These are phyloP conservation scores for Hermaeophaga mercurialis DNA, from an alignment of 2,888 invertebrate genomes.

Conservation along the genomic window DNA sequence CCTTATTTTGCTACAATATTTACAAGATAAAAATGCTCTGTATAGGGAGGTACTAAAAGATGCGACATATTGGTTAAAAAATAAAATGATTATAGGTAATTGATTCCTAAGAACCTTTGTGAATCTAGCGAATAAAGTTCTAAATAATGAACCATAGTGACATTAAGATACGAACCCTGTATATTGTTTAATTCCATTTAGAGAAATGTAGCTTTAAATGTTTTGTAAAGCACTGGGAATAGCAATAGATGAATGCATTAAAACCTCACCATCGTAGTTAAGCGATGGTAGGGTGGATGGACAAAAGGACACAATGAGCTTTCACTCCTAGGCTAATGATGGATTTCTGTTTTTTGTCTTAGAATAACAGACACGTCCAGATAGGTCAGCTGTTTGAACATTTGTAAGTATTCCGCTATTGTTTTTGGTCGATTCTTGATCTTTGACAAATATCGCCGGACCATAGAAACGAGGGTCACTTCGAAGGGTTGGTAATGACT, in stretches of 20 bases:
- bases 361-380: conserved; percentile 36
- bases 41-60: too few relatives aligned
- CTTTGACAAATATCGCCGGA: conserved; percentile 33
- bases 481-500: background rate
- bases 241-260: conserved; percentile 35
- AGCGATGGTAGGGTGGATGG: conserved; percentile 36
- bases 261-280: conserved; percentile 16
- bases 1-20: too few relatives aligned
- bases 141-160: too few relatives aligned
- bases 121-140: too few relatives aligned
- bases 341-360: conserved; percentile 50
- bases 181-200: too few relatives aligned
- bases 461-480: background rate
- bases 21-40: too few relatives aligned
- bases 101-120: too few relatives aligned
- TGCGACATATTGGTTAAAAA: too few relatives aligned
- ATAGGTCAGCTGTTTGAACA: conserved; percentile 32
- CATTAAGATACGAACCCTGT: too few relatives aligned
- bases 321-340: conserved; percentile 46
- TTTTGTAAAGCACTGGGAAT: too few relatives aligned
- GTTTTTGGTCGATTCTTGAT: conserved; percentile 36
- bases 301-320: conserved; percentile 42
- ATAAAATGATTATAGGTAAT: too few relatives aligned
- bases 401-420: conserved; percentile 48
- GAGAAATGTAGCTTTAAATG: too few relatives aligned